phyloP scores from a whole-genome alignment of 2,797 vertebrate species.

The Lepilemur ruficaudatus region DNA sequence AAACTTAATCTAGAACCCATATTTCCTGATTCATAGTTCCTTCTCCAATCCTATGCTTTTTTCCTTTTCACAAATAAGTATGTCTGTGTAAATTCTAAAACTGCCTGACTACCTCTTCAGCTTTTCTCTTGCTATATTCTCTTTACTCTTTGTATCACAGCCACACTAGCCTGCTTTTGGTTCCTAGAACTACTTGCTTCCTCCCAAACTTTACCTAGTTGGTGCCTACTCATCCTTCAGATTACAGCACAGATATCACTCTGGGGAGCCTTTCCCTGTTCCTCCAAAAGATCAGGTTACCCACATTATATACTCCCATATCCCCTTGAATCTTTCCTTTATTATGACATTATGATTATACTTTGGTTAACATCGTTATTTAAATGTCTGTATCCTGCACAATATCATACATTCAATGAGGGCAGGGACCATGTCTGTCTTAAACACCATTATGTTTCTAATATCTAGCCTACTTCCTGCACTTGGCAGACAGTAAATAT shows the following conservation, averaged over 20 bases:
- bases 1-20: neutral
- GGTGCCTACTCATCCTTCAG: slow-evolving; percentile 29
- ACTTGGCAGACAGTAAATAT: slow-evolving; percentile 26
- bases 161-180: slow-evolving; percentile 1
- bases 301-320: neutral
- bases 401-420: neutral
- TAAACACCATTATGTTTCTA: slow-evolving; percentile 2
- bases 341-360: neutral
- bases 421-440: neutral
- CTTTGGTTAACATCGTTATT: slow-evolving; percentile 34
- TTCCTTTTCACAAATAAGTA: slow-evolving; percentile 31
- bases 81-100: slow-evolving; percentile 29
- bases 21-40: slow-evolving; percentile 43
- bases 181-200: slow-evolving; percentile 29
- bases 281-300: neutral
- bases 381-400: neutral
- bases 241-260: neutral
- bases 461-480: neutral
- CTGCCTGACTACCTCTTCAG: neutral
- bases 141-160: neutral
- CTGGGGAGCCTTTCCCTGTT: neutral
- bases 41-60: slow-evolving; percentile 35
- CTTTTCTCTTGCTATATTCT: neutral
- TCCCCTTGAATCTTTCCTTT: neutral
- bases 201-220: slow-evolving; percentile 10